Evolutionary conservation across 2,113 vertebrate species (phyloP).

Genomic region (Proterorhinus semilunaris): DNA sequence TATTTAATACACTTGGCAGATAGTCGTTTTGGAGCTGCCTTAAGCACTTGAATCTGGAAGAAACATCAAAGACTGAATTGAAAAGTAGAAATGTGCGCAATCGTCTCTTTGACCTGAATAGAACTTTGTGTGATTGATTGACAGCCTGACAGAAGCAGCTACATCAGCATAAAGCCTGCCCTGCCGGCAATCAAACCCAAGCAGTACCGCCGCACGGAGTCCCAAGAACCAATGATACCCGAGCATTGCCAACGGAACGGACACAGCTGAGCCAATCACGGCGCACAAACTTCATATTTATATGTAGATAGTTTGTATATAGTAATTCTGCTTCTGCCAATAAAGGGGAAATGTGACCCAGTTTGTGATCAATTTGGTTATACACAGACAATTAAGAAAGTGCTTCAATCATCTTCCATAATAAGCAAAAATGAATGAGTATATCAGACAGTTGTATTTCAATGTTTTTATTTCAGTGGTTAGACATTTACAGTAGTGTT

Average conservation of each 20-base stretch:
- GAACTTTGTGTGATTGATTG: slow-evolving; percentile 19
- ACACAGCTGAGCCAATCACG: slow-evolving; percentile 36
- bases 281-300: background rate
- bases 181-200: slow-evolving; percentile 72
- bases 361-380: background rate
- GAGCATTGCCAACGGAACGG: slow-evolving; percentile 46
- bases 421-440: background rate
- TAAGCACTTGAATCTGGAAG: background rate
- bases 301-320: slow-evolving; percentile 45
- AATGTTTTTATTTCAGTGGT: slow-evolving; percentile 62
- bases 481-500: slow-evolving; percentile 67
- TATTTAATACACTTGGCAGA: background rate
- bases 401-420: background rate
- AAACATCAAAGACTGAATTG: background rate
- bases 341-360: background rate
- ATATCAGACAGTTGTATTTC: background rate
- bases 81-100: background rate
- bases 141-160: slow-evolving; percentile 69
- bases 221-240: slow-evolving; percentile 41
- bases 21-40: background rate
- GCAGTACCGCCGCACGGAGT: slow-evolving; percentile 65
- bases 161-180: slow-evolving; percentile 39
- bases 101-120: background rate
- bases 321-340: background rate
- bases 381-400: background rate